These are phyloP conservation scores for Ctenochaetus hawaiiensis DNA, from an alignment of 2,797 vertebrate species.

Conservation along the genomic window DNA sequence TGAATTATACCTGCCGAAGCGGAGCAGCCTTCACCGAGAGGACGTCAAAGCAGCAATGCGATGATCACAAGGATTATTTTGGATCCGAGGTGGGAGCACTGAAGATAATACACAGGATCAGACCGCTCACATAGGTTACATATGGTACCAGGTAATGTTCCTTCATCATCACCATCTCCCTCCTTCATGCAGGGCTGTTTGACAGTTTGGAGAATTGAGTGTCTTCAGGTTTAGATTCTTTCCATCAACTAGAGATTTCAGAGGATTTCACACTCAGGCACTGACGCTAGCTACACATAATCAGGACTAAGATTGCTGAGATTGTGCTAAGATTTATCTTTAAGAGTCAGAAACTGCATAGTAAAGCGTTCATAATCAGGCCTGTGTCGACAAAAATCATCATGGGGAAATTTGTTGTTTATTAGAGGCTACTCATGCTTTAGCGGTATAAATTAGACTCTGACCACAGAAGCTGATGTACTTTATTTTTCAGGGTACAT, in stretches of 20 bases:
- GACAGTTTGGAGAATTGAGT: slow-evolving; percentile 18
- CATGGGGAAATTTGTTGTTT: slow-evolving; percentile 33
- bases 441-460: slow-evolving; percentile 14
- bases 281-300: background rate
- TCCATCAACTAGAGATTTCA: slow-evolving; percentile 13
- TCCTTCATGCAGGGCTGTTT: slow-evolving; percentile 6
- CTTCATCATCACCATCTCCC: background rate
- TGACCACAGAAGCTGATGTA: background rate
- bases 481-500: background rate
- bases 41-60: slow-evolving; percentile 77
- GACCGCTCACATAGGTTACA: slow-evolving; percentile 71
- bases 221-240: slow-evolving; percentile 23
- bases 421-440: slow-evolving; percentile 27
- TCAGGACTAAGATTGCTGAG: slow-evolving; percentile 6
- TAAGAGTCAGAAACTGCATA: slow-evolving; percentile 19
- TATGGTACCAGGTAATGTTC: slow-evolving; percentile 76
- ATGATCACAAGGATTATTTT: slow-evolving; percentile 79
- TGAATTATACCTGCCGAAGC: slow-evolving; percentile 66
- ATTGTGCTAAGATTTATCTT: slow-evolving; percentile 19
- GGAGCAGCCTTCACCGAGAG: slow-evolving; percentile 66
- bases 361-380: slow-evolving; percentile 40
- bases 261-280: background rate
- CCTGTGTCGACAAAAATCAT: slow-evolving; percentile 43
- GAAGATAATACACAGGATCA: slow-evolving; percentile 72
- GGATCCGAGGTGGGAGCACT: slow-evolving; percentile 70